Conservation (phyloP, 2,888 invertebrate species). For the Perithous albicinctus region DNA sequence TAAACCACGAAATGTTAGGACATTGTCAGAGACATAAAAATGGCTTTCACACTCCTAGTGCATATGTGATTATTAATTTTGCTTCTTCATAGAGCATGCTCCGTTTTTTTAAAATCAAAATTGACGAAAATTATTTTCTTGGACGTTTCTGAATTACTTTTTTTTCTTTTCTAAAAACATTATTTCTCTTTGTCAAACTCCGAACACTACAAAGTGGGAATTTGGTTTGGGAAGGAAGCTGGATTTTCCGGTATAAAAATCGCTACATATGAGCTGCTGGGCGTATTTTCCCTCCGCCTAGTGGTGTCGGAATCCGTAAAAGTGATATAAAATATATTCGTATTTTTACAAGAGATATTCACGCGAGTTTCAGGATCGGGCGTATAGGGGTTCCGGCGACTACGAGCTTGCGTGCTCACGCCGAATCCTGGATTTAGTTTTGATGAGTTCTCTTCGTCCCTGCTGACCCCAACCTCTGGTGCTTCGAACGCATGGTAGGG, state of each 20-base stretch:
- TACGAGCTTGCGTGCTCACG: conserved; percentile 45
- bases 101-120: background rate
- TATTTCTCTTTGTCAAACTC: background rate
- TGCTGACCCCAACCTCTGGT: conserved; percentile 18
- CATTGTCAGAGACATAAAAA: background rate
- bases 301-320: conserved; percentile 2
- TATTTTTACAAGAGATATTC: conserved; percentile 80
- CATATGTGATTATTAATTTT: background rate
- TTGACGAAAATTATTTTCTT: background rate
- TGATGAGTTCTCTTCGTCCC: conserved; percentile 79
- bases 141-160: background rate
- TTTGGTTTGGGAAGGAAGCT: background rate
- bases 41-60: background rate
- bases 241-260: conserved; percentile 40
- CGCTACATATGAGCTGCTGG: conserved; percentile 30
- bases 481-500: conserved; percentile 11
- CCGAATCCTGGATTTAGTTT: conserved; percentile 80
- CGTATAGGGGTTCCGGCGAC: conserved; percentile 19
- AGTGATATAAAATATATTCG: conserved; percentile 78
- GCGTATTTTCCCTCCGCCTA: conserved; percentile 19
- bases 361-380: conserved; percentile 56
- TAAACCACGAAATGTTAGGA: background rate
- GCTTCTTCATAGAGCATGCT: no score
- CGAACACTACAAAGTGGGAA: conserved; percentile 34
- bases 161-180: background rate